Conservation (phyloP, 2,888 invertebrate genomes). For the Chorisops tibialis region DNA sequence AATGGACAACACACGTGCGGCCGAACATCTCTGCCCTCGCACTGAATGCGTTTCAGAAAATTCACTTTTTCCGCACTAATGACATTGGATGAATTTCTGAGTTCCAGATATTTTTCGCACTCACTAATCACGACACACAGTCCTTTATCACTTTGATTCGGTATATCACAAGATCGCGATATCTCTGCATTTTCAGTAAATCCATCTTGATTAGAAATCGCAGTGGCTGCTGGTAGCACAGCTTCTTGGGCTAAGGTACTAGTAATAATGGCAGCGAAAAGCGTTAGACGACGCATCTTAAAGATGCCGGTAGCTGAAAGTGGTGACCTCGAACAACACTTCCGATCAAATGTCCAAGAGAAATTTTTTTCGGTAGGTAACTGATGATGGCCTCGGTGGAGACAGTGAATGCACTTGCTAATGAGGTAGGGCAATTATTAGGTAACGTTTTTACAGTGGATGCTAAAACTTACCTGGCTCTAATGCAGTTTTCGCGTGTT, state of each 20-base stretch:
- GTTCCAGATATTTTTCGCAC: constrained; percentile 45
- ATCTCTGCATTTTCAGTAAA: background rate
- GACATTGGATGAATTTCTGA: constrained; percentile 43
- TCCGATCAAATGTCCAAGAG: background rate
- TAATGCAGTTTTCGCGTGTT: background rate
- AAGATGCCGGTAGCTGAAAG: background rate
- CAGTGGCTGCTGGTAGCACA: background rate
- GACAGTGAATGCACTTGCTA: background rate
- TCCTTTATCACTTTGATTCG: constrained; percentile 47
- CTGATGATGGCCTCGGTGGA: background rate
- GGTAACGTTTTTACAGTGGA: background rate
- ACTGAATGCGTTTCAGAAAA: constrained; percentile 45
- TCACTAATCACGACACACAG: constrained; percentile 42
- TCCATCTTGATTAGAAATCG: background rate
- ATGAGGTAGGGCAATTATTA: constrained; percentile 15
- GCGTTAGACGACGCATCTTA: background rate
- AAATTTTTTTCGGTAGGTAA: background rate
- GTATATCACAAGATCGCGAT: constrained; percentile 45
- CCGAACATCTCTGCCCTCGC: constrained; percentile 30
- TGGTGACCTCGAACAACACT: background rate
- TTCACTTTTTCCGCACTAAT: constrained; percentile 39
- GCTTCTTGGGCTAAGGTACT: too few species aligned
- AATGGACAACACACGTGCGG: constrained; percentile 47
- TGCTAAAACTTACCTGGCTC: background rate
- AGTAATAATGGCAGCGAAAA: background rate